Evolutionary conservation across 2,888 invertebrate genomes (phyloP).

Genomic region (Ganaspis brasiliensis): DNA sequence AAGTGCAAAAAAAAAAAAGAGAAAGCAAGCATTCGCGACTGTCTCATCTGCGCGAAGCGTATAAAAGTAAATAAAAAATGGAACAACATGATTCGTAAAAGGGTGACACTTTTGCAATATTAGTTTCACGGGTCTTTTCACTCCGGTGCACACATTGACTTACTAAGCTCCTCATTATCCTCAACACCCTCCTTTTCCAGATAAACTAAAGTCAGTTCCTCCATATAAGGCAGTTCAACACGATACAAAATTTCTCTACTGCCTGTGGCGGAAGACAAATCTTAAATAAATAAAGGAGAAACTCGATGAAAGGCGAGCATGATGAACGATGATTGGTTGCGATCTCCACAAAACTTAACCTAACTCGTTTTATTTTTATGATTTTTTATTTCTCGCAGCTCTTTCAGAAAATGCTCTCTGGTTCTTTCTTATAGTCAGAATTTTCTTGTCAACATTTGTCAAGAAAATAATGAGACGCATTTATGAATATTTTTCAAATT

Average conservation of each 20-base stretch:
- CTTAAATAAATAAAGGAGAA: conserved; percentile 66
- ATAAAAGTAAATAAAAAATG: conserved; percentile 45
- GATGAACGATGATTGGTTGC: conserved; percentile 30
- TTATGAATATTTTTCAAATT: too few species aligned
- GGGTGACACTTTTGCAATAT: conserved; percentile 39
- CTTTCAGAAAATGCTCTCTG: too few species aligned
- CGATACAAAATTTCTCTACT: conserved; percentile 94
- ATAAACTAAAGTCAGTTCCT: conserved; percentile 96
- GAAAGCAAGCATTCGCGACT: conserved; percentile 66
- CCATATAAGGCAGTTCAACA: conserved; percentile 96
- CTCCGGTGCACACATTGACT: conserved; percentile 70
- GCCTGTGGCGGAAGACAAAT: conserved; percentile 76
- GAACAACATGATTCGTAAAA: conserved; percentile 21
- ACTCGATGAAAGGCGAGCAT: conserved; percentile 27
- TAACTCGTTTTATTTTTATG: neutral
- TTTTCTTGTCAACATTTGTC: too few species aligned
- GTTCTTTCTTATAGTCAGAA: too few species aligned
- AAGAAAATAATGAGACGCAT: too few species aligned
- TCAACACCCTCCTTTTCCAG: conserved; percentile 90
- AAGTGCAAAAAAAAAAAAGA: conserved; percentile 63
- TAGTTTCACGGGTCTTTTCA: conserved; percentile 52
- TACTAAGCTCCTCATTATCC: conserved; percentile 80
- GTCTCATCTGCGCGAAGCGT: conserved; percentile 67
- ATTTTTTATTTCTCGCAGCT: too few species aligned
- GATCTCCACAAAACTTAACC: conserved; percentile 13